Evolutionary conservation across 2,797 vertebrate species (phyloP).

Genomic region (Pristis pectinata): DNA sequence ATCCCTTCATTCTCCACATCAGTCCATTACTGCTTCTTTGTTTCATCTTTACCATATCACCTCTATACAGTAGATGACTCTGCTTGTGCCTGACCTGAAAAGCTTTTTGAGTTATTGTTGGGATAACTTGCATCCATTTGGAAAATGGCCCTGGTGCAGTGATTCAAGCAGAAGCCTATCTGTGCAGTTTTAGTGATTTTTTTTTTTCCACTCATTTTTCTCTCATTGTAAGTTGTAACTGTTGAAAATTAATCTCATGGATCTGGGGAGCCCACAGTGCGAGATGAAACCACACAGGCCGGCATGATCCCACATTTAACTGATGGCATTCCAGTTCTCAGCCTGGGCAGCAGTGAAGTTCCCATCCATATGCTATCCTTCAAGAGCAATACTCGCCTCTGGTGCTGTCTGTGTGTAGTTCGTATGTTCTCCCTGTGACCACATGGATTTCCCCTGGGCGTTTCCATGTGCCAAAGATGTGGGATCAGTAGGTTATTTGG

Average conservation of each 20-base stretch:
- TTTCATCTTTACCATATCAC: background rate
- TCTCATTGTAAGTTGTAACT: background rate
- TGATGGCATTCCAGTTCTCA: background rate
- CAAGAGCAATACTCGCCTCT: too few species aligned
- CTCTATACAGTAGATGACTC: background rate
- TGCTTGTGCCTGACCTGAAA: background rate
- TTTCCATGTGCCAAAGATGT: too few species aligned
- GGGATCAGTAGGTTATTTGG: too few species aligned
- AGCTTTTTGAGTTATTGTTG: background rate
- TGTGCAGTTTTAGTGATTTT: background rate
- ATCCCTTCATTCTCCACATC: background rate
- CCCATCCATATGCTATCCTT: too few species aligned
- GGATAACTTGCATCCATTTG: background rate
- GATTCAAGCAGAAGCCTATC: background rate
- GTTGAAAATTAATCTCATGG: background rate
- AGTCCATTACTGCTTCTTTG: background rate
- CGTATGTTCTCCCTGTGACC: too few species aligned
- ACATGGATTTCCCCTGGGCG: too few species aligned
- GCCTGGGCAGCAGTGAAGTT: background rate
- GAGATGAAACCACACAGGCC: background rate
- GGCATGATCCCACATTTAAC: background rate
- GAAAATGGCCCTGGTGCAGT: background rate
- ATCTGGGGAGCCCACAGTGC: background rate
- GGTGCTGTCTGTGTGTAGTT: too few species aligned
- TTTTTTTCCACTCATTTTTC: background rate